Evolutionary conservation across 2,113 vertebrate genomes (phyloP), one percentile per base, ranked within the genome.

Genomic region (Mixornis gularis): DNA sequence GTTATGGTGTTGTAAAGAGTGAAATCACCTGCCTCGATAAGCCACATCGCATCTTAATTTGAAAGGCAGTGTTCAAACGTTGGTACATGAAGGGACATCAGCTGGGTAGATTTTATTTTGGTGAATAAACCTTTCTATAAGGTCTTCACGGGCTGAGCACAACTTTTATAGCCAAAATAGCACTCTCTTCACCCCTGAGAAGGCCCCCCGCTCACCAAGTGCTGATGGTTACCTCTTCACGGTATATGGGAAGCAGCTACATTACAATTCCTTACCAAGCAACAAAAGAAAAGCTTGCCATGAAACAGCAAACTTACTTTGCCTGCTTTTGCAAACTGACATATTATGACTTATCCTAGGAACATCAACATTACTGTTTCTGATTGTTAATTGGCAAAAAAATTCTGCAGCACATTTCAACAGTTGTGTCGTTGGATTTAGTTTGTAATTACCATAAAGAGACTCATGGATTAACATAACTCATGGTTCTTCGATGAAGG

Each of bases 21-120:
- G n/a, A 82, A 92, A 68, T 87, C 24, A 7, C 43, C 80, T 77
- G 17, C 30, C 21, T 36, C 22, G 4, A 43, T 34, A 60, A 68
- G 34, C 9, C 11, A 6, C 0, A 0, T 32, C 22, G 44, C 30
- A 46, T 55, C 68, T 85, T 34, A 15, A 62, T 90, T 82, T 74
- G 13, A 14, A 25, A 66, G 7, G 10, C 4, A 5, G 9, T 1
- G 2, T 78, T 83, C 58, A 82, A 36, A 58, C 1, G 1, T 2
- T 20, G 40, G 2, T 29, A 10, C 19, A 41, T 9, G 53, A 86
- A 81, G 34, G 10, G 36, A n/a, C 44, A 32, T 20, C 44, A 65
- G 7, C 24, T 24, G 58, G n/a, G 34, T 5, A 27, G 18, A 46
- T 30, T 82, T 82, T 43, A 17, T 68, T 79, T 59, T 29, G 20